Base-by-base conservation (phyloP, 1,140 invertebrate species). In the Tetramorium simillimum region DNA sequence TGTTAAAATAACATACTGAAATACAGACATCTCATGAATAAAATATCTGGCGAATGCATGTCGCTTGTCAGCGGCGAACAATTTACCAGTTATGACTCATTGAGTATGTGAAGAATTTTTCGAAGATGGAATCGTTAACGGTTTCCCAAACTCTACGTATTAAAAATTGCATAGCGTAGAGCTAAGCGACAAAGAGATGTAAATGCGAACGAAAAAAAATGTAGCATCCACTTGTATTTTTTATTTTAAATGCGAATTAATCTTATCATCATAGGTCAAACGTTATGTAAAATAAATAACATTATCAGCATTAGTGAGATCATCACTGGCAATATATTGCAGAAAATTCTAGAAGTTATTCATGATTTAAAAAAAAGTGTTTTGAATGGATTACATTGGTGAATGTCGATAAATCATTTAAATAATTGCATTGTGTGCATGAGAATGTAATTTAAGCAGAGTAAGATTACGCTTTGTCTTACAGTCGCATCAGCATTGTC, bases 51-150 rank as follows among this genome's bases (percentile, higher is more conserved):
- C 4, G 49, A 86, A 56, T 63, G 51, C 46, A 86, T 40, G 28
- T 43, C 16, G 28, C 16, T 69, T 81, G 82, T 89, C 75, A 81
- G 56, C 43, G 75, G 28, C 14, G 33, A 53, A 51, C 76, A 87
- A 84, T 84, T 89, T 89, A 84, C 85, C 53, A 46, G n/a, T 46
- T 77, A 51, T 91, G 90, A 91, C 89, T 89, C 84, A 91, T 49
- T 70, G 63, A 33, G 18, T 67, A 72, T 70, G 60, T 77, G 73
- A 81, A 90, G 73, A 88, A 91, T 88, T 87, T 63, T 84, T 75
- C 28, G 73, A 6, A 6, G 46, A 63, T 56, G 72, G 7, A 80
- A 86, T 86, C 37, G n/a, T 40, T 77, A 80, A n/a, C 3, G n/a
- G 10, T 40, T 53, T 70, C 40, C 28, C 33, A 84, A 75, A 62